Evolutionary conservation across 2,797 vertebrate genomes (phyloP).

Genomic region (Clangula hyemalis): DNA sequence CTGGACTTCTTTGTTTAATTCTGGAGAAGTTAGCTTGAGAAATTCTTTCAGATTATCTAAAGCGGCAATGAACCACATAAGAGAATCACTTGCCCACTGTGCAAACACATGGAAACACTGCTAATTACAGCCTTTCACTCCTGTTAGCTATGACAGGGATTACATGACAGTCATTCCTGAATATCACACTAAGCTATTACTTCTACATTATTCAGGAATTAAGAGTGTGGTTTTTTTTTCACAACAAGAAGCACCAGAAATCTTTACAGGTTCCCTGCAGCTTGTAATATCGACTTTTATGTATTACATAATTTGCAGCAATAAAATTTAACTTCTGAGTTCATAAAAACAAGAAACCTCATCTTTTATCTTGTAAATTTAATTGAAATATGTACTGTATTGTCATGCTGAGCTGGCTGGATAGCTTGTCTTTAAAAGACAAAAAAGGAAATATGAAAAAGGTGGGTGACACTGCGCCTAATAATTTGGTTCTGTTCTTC

Average conservation of each 20-base stretch:
- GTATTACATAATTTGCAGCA: neutral
- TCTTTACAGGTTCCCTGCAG: neutral
- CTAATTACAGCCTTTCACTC: constrained; percentile 29
- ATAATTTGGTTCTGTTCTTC: neutral
- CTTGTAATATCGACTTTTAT: neutral
- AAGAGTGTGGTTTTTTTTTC: neutral
- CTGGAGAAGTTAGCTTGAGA: neutral
- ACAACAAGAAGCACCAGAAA: neutral
- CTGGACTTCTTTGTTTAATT: neutral
- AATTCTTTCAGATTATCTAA: constrained; percentile 19
- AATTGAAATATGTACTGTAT: neutral
- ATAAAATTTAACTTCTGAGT: neutral
- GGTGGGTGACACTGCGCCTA: neutral
- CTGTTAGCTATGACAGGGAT: neutral
- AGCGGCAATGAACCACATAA: neutral
- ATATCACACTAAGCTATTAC: neutral
- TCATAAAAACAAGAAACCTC: neutral
- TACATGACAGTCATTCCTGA: neutral
- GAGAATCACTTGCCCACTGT: constrained; percentile 10
- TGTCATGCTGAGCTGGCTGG: neutral
- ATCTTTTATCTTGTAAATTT: neutral
- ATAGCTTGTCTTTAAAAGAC: neutral
- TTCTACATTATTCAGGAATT: constrained; percentile 32
- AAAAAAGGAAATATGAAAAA: neutral
- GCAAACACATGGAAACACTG: constrained; percentile 14